These are phyloP conservation scores for Lymantria dispar DNA, from an alignment of 2,888 invertebrate genomes.

Conservation along the genomic window DNA sequence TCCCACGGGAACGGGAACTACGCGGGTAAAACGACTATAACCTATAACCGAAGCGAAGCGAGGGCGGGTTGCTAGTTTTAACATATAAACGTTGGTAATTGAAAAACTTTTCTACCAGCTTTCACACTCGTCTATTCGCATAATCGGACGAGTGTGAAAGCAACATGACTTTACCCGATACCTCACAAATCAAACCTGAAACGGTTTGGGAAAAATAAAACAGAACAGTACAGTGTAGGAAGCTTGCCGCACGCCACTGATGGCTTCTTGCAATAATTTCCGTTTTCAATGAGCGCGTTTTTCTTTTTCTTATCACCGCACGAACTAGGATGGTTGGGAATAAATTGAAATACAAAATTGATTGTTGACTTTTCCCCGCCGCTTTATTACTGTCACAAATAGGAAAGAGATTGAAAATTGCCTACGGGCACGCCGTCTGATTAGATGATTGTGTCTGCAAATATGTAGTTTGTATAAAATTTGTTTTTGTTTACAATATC, in stretches of 20 bases:
- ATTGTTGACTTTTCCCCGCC: slow-evolving; percentile 81
- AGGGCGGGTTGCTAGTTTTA: too few species aligned
- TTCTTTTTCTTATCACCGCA: slow-evolving; percentile 81
- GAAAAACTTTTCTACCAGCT: too few species aligned
- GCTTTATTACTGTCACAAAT: slow-evolving; percentile 82
- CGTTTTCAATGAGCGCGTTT: slow-evolving; percentile 80
- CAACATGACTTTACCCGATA: not conserved
- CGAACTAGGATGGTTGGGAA: slow-evolving; percentile 81
- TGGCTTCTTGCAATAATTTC: slow-evolving; percentile 83
- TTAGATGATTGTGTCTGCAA: slow-evolving; percentile 37
- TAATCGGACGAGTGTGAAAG: not conserved
- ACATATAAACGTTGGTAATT: too few species aligned
- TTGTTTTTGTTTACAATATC: not conserved
- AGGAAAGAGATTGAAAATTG: slow-evolving; percentile 80
- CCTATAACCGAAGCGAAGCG: too few species aligned
- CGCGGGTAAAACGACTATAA: too few species aligned
- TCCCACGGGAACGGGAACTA: too few species aligned
- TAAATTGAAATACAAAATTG: slow-evolving; percentile 83
- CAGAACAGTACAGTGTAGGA: slow-evolving; percentile 51
- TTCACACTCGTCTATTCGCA: too few species aligned
- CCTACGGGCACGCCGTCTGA: slow-evolving; percentile 61
- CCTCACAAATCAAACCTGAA: slow-evolving; percentile 66
- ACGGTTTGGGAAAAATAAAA: slow-evolving; percentile 53
- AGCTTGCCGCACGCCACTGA: slow-evolving; percentile 73
- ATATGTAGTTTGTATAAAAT: not conserved